Evolutionary conservation across 35 echinoderm and acorn worm species (phyloP).

Genomic region (Ophiothrix spiculata): DNA sequence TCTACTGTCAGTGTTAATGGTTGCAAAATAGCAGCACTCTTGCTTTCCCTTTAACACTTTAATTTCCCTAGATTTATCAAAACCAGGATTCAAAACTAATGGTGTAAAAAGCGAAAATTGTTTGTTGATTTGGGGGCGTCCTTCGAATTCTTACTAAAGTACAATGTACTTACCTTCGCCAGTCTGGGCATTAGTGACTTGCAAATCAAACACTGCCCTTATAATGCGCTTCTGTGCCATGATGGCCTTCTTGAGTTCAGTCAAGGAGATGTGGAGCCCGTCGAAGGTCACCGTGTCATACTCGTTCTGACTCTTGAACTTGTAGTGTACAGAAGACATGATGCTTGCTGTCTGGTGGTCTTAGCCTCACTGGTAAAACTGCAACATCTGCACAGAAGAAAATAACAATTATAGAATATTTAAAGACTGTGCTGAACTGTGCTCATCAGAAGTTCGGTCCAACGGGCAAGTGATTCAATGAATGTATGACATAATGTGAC

Average conservation of each 20-base stretch:
- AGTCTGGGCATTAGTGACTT: constrained; percentile 90
- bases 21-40: too few relatives aligned
- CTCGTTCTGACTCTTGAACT: constrained; percentile 88
- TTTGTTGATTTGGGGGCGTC: neutral
- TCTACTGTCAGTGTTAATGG: too few relatives aligned
- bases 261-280: constrained; percentile 81
- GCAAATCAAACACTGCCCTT: constrained; percentile 70
- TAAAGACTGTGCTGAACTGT: too few relatives aligned
- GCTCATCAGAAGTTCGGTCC: too few relatives aligned
- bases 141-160: too few relatives aligned
- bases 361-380: too few relatives aligned
- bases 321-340: constrained; percentile 96
- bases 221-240: constrained; percentile 70
- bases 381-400: too few relatives aligned
- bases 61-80: neutral
- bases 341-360: too few relatives aligned
- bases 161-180: constrained; percentile 77
- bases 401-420: too few relatives aligned
- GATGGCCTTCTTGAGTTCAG: constrained; percentile 78
- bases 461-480: too few relatives aligned
- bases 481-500: too few relatives aligned
- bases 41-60: neutral
- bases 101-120: too few relatives aligned
- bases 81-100: neutral
- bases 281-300: constrained; percentile 96